These are phyloP conservation scores for Sebastes diaconus DNA, from an alignment of 2,797 vertebrate genomes.

Conservation along the genomic window DNA sequence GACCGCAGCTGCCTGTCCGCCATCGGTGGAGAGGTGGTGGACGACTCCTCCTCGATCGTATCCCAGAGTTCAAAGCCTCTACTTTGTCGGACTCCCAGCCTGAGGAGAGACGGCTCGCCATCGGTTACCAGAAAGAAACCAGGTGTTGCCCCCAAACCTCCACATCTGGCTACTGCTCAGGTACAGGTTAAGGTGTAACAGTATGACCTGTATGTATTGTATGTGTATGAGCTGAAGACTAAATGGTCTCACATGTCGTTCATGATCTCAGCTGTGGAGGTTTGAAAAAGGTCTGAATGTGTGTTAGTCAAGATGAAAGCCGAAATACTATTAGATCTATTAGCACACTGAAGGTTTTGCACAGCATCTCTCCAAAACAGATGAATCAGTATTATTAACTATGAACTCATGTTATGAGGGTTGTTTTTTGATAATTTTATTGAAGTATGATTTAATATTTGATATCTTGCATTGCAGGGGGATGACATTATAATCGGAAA, in stretches of 20 bases:
- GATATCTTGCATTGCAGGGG: conserved; percentile 51
- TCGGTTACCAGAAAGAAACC: conserved; percentile 51
- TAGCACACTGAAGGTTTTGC: background rate
- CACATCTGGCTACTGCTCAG: conserved; percentile 51
- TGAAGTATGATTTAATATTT: background rate
- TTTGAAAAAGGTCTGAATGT: background rate
- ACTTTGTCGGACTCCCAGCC: conserved; percentile 39
- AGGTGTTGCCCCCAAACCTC: conserved; percentile 39
- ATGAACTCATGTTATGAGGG: background rate
- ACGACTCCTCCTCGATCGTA: conserved; percentile 42
- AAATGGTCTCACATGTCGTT: background rate
- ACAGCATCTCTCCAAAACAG: background rate
- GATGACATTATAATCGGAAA: conserved; percentile 61
- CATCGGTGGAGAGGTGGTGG: conserved; percentile 68
- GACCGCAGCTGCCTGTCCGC: conserved; percentile 78
- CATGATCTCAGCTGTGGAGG: background rate
- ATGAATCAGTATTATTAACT: background rate
- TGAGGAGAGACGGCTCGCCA: conserved; percentile 60
- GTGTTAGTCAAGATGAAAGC: background rate
- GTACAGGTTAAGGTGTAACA: conserved; percentile 10
- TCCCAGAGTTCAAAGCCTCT: conserved; percentile 55
- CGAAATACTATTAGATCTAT: background rate
- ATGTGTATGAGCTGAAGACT: background rate
- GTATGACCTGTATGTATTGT: background rate
- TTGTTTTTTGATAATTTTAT: background rate